Conservation (phyloP, 2,113 vertebrate species). For the Calonectris borealis region DNA sequence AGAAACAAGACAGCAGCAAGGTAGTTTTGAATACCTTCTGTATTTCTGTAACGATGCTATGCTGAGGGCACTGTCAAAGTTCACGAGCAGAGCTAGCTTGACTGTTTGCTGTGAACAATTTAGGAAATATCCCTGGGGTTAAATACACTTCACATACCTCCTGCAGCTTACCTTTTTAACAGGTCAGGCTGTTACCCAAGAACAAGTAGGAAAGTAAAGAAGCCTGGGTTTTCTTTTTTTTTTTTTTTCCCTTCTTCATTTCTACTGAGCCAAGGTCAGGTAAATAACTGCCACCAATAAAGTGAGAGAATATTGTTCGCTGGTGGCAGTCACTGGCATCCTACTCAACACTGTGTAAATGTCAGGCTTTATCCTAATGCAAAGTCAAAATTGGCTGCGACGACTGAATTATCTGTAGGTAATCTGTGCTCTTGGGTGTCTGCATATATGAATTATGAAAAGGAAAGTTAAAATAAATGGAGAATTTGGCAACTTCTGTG, state of each 20-base stretch:
- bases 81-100: not conserved
- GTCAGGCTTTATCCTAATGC: not conserved
- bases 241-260: not conserved
- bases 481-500: not conserved
- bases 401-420: not conserved
- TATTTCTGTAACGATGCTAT: accelerated
- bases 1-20: not conserved
- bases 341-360: not conserved
- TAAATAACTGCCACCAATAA: not conserved
- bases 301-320: not conserved
- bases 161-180: not conserved
- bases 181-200: not conserved
- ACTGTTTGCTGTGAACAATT: not conserved
- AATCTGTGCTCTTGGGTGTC: not conserved
- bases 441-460: not conserved
- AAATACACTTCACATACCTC: not conserved
- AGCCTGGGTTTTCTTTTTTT: not conserved
- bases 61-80: not conserved
- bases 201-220: not conserved
- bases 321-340: not conserved
- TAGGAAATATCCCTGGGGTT: not conserved
- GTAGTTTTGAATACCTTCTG: not conserved
- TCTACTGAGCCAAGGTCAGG: not conserved
- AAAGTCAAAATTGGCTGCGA: not conserved
- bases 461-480: not conserved